phyloP scores from a whole-genome alignment of 2,113 vertebrate genomes.

The Megaptera novaeangliae region DNA sequence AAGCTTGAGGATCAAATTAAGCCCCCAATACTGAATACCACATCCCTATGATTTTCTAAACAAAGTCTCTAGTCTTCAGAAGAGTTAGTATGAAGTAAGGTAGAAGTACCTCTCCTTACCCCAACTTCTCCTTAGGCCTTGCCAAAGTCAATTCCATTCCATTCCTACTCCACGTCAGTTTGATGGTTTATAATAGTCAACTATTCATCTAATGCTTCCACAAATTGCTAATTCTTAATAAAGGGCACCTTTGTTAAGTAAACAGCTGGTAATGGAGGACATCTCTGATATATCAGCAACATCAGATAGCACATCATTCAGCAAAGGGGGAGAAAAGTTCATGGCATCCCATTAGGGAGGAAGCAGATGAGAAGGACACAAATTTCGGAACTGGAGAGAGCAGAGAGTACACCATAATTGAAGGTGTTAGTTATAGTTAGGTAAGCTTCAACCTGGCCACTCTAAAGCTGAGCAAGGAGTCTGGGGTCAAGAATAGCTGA shows the following conservation, averaged over 20 bases:
- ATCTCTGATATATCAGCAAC: not conserved
- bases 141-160: not conserved
- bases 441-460: not conserved
- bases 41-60: not conserved
- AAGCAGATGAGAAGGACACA: not conserved
- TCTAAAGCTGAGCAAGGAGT: not conserved
- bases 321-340: not conserved
- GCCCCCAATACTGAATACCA: not conserved
- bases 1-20: not conserved
- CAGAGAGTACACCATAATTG: not conserved
- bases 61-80: not conserved
- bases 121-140: not conserved
- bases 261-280: not conserved
- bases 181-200: slow-evolving; percentile 29
- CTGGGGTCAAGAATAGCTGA: not conserved
- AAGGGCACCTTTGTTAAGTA: slow-evolving; percentile 30
- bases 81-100: not conserved
- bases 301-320: not conserved
- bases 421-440: not conserved
- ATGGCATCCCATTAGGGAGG: not conserved
- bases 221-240: slow-evolving; percentile 32
- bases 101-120: not conserved
- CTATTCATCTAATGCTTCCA: slow-evolving; percentile 16
- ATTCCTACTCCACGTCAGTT: not conserved
- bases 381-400: not conserved